Conservation (phyloP, 2,888 invertebrate genomes). For the Nomada fucata region DNA sequence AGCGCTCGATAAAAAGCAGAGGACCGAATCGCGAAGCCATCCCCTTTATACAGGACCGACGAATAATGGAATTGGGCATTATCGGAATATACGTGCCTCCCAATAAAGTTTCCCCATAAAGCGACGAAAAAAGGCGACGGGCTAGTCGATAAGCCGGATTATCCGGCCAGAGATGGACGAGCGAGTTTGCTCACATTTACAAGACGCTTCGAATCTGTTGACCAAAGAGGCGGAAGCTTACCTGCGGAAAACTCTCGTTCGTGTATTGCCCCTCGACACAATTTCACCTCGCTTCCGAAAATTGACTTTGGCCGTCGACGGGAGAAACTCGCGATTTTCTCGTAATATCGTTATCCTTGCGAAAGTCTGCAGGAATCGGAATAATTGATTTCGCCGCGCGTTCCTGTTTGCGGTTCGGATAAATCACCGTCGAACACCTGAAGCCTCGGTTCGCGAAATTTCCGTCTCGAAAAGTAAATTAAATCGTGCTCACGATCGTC, state of each 20-base stretch:
- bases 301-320: not conserved
- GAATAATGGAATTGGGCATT: slow-evolving; percentile 68
- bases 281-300: not conserved
- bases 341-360: not conserved
- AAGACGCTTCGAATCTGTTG: slow-evolving; percentile 24
- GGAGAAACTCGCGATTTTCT: not conserved
- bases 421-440: too few relatives aligned
- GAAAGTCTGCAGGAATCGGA: not conserved
- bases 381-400: not conserved
- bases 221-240: not conserved
- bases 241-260: not conserved
- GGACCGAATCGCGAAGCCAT: slow-evolving; percentile 1
- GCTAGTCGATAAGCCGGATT: slow-evolving; percentile 63
- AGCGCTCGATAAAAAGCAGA: slow-evolving; percentile 3
- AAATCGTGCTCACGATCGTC: not conserved
- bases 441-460: not conserved
- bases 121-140: slow-evolving; percentile 40
- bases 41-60: slow-evolving; percentile 9
- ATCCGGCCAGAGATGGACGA: slow-evolving; percentile 66
- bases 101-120: slow-evolving; percentile 63
- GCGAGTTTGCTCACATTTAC: slow-evolving; percentile 27
- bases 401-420: not conserved
- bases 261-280: not conserved
- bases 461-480: not conserved
- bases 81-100: slow-evolving; percentile 58